Base-by-base conservation (phyloP, 2,888 invertebrate genomes). In the Phragmatobia fuliginosa region DNA sequence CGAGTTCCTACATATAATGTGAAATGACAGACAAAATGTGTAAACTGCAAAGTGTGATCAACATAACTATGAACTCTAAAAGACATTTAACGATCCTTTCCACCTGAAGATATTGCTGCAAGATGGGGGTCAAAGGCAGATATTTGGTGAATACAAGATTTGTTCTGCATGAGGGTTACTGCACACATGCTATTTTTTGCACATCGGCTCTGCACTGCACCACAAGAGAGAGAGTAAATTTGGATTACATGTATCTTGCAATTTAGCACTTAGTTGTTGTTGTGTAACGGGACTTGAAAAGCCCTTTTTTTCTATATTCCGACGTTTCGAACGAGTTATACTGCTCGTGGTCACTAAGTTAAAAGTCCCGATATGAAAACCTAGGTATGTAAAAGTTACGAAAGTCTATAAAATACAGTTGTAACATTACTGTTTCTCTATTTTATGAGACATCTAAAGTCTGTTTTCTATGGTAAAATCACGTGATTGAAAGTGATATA, bases 91-190 rank as follows among this genome's bases (percentile, higher is more conserved):
- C 69, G 71, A 68, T 69, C 67, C 62, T 68, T n/a, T 58, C 71
- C 56, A 70, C 67, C 49, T 79, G 77, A 83, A 75, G 81, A 77
- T 25, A 14, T 69, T 73, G 64, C 25, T 14, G 59, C 74, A 83
- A 71, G 80, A 92, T 92, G 92, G 93, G 93, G 68, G 92, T 92
- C 80, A 92, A 92, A 78, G 87, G 92, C 79, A 89, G 90, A 90
- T 92, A 87, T 71, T 76, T 92, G 92, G 92, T 92, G 89, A 92
- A 85, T 91, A 85, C 49, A 14, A 56, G 67, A 68, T 78, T 71
- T 75, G 73, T 73, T 59, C 4, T 64, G 70, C 70, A 70, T 70
- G 73, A 59, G 28, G 16, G 28, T 28, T 56, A 56, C 56, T 16
- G 28, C 25, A 56, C 56, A 56, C 56, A 28, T 28, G 56, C 16